Evolutionary conservation across 2,113 vertebrate genomes (phyloP).

Genomic region (Notarius lentiginosus): DNA sequence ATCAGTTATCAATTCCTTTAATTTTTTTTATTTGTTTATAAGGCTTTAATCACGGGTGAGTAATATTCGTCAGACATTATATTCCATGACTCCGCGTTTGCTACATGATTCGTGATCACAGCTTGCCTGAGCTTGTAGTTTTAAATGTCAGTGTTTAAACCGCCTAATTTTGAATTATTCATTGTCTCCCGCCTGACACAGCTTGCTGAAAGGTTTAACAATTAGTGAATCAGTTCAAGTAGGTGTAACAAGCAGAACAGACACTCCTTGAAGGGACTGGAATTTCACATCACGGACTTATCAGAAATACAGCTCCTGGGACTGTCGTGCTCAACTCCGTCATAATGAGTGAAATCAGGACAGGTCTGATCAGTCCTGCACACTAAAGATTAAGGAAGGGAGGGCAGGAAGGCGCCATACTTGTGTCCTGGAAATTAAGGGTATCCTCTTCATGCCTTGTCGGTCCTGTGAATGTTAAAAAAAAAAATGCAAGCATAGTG

Average conservation of each 20-base stretch:
- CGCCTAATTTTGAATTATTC: background rate
- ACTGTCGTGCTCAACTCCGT: too few relatives aligned
- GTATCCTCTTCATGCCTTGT: background rate
- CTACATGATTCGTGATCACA: background rate
- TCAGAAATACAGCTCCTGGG: background rate
- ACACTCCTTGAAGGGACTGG: background rate
- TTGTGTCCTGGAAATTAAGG: background rate
- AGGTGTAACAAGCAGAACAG: background rate
- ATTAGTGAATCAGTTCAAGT: background rate
- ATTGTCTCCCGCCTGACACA: background rate
- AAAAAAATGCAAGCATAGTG: background rate
- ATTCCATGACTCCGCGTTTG: background rate
- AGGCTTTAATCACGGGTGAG: background rate
- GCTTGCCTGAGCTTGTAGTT: background rate
- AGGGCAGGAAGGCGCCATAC: slow-evolving; percentile 17
- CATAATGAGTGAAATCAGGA: background rate
- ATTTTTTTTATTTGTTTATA: background rate
- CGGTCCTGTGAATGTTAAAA: background rate
- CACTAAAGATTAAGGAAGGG: background rate
- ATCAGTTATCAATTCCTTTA: background rate
- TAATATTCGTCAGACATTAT: background rate
- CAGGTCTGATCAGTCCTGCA: background rate
- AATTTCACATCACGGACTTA: background rate
- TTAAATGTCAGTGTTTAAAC: background rate
- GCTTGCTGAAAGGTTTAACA: background rate